These are phyloP conservation scores for Drosophila prosaltans DNA, from an alignment of 1,140 invertebrate species.

Conservation along the genomic window DNA sequence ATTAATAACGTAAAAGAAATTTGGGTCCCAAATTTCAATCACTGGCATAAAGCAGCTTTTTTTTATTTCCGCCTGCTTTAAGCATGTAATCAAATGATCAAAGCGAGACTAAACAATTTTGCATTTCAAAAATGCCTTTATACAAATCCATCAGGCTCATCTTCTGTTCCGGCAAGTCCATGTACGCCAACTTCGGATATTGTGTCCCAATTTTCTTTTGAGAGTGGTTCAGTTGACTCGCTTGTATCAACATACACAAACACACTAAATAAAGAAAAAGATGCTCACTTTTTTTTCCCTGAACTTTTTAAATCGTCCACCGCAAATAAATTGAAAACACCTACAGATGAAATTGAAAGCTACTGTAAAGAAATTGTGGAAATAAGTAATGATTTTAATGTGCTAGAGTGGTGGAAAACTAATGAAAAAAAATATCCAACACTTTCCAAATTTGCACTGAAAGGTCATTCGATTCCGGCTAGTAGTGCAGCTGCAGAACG, in stretches of 20 bases:
- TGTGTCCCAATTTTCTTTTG: too few species aligned
- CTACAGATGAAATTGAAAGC: conserved; percentile 23
- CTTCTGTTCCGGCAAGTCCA: too few species aligned
- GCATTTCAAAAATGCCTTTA: conserved; percentile 18
- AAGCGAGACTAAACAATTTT: conserved; percentile 20
- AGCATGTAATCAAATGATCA: conserved; percentile 19
- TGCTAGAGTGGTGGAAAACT: conserved; percentile 23
- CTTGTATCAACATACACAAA: conserved; percentile 2
- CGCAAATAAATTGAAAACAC: conserved; percentile 3
- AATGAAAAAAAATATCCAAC: too few species aligned
- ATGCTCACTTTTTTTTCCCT: neutral
- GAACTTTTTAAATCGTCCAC: neutral
- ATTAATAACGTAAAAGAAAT: neutral
- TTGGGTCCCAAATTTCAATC: conserved; percentile 25
- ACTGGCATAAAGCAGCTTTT: conserved; percentile 34
- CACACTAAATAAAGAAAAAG: neutral
- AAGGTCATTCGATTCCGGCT: too few species aligned
- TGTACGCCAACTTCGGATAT: too few species aligned
- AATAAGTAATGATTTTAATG: conserved; percentile 17
- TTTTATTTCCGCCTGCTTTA: conserved; percentile 36
- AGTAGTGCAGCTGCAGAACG: too few species aligned
- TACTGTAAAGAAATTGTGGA: conserved; percentile 20
- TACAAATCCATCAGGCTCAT: conserved; percentile 3
- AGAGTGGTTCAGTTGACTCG: conserved; percentile 13
- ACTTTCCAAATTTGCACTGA: too few species aligned